Evolutionary conservation across 2,113 vertebrate species (phyloP).

Genomic region (Neolamprologus brichardi): DNA sequence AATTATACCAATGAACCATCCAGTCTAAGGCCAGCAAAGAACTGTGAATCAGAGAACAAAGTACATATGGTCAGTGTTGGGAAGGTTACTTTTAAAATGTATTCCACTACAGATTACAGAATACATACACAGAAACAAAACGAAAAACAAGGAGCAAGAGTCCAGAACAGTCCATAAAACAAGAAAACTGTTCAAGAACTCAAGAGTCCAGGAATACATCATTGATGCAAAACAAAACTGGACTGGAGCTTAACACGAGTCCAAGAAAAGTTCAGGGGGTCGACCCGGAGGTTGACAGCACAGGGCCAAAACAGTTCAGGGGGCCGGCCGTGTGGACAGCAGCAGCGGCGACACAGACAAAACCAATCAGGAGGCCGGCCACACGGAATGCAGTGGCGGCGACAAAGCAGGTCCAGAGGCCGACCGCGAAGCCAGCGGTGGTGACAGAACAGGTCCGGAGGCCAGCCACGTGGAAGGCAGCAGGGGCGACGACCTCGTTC

Average conservation of each 20-base stretch:
- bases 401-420: not conserved
- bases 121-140: not conserved
- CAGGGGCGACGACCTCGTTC: too few relatives aligned
- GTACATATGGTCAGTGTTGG: not conserved
- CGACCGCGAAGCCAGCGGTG: not conserved
- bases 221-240: not conserved
- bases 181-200: not conserved
- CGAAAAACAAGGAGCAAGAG: not conserved
- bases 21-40: not conserved
- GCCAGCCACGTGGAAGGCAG: too few relatives aligned
- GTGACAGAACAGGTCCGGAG: not conserved
- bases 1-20: not conserved
- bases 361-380: not conserved
- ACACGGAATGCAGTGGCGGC: accelerated
- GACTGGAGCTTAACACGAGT: not conserved
- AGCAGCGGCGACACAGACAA: not conserved
- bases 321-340: not conserved
- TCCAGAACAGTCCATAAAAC: not conserved
- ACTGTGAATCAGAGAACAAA: not conserved
- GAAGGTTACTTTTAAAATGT: not conserved
- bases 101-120: too few relatives aligned
- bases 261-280: not conserved
- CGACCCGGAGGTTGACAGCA: not conserved
- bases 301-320: not conserved
- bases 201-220: not conserved